These are phyloP conservation scores for Helicoverpa assulta DNA, from an alignment of 2,888 invertebrate species.

Conservation along the genomic window DNA sequence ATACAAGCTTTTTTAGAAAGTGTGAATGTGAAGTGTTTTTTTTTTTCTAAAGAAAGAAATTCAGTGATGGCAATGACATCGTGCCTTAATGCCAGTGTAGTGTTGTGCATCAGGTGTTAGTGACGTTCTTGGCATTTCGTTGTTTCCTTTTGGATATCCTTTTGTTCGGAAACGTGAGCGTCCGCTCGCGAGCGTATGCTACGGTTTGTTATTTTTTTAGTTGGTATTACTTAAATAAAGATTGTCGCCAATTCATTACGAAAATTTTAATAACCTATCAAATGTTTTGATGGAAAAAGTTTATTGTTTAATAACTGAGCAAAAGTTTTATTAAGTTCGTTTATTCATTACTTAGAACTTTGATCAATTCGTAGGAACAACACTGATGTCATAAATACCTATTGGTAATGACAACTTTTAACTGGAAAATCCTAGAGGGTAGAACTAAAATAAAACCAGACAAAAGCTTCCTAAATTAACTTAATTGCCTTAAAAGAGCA, in stretches of 20 bases:
- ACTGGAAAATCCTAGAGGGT: constrained; percentile 19
- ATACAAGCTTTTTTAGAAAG: constrained; percentile 71
- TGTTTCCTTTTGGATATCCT: constrained; percentile 72
- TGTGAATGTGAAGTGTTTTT: constrained; percentile 69
- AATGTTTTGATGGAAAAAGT: background rate
- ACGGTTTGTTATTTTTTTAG: constrained; percentile 65
- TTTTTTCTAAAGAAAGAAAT: constrained; percentile 54
- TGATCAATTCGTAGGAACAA: constrained; percentile 10
- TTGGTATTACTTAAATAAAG: constrained; percentile 32
- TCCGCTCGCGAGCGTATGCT: constrained; percentile 61
- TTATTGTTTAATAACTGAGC: background rate
- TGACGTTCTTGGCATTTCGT: constrained; percentile 75
- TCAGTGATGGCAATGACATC: constrained; percentile 68
- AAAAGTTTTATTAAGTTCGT: constrained; percentile 23
- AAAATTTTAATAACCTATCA: background rate
- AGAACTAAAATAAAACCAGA: constrained; percentile 5
- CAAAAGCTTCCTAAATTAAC: background rate
- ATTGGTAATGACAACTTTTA: constrained; percentile 7
- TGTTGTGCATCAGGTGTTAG: constrained; percentile 67
- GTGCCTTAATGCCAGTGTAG: constrained; percentile 64
- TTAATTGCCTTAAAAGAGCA: background rate
- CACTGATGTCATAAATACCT: constrained; percentile 25
- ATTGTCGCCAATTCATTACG: constrained; percentile 60
- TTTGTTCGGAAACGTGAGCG: constrained; percentile 71
- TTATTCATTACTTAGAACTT: constrained; percentile 19